Conservation (phyloP, 2,113 vertebrate species). For the Myiopsitta monachus region DNA sequence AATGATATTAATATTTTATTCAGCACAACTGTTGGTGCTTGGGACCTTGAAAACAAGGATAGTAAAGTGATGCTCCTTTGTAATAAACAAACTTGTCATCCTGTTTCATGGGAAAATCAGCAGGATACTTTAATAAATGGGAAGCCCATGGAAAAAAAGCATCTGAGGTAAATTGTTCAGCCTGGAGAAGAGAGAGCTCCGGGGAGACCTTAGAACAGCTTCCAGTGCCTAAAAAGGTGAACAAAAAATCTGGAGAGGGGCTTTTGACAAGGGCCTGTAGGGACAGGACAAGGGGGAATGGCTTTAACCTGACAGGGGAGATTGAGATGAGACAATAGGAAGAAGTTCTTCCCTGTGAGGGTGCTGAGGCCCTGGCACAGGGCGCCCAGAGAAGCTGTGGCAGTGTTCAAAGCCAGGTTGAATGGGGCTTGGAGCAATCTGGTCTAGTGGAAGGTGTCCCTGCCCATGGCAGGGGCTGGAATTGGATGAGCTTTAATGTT, state of each 20-base stretch:
- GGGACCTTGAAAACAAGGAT: not conserved
- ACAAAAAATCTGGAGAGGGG: not conserved
- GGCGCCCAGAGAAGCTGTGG: not conserved
- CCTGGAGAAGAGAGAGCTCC: not conserved
- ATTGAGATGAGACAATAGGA: not conserved
- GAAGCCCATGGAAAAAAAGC: not conserved
- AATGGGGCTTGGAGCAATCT: not conserved
- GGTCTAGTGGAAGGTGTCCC: not conserved
- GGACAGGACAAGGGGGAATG: not conserved
- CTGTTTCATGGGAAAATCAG: not conserved
- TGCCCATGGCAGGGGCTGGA: not conserved
- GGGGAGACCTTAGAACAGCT: not conserved
- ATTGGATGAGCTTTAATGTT: not conserved
- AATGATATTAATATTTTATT: not conserved
- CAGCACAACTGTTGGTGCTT: not conserved
- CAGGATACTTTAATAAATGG: not conserved
- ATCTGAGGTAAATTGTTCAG: not conserved
- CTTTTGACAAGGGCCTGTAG: not conserved
- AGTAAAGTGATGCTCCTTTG: not conserved
- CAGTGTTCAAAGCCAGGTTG: not conserved
- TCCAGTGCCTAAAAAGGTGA: not conserved
- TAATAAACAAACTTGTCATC: not conserved
- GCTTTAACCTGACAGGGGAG: not conserved
- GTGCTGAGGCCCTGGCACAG: not conserved
- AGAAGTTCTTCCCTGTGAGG: not conserved